Conservation (phyloP, 2,797 vertebrate genomes). For the Cuculus canorus region DNA sequence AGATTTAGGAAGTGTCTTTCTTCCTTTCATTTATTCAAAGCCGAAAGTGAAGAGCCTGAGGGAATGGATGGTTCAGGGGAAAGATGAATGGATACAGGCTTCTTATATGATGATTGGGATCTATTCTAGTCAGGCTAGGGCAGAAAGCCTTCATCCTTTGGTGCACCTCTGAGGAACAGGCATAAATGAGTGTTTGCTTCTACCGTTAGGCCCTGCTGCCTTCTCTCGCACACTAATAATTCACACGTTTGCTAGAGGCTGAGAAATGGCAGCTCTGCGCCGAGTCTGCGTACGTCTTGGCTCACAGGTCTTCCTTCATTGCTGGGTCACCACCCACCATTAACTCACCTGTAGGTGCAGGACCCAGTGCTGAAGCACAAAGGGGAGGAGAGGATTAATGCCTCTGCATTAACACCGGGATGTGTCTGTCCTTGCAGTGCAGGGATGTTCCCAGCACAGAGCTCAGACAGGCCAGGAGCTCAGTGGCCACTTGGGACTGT, state of each 20-base stretch:
- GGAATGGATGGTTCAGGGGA: background rate
- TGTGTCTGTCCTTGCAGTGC: background rate
- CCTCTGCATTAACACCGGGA: background rate
- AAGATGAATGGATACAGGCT: background rate
- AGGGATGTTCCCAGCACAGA: background rate
- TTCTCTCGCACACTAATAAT: background rate
- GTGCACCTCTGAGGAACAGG: background rate
- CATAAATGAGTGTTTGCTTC: background rate
- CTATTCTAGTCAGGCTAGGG: background rate
- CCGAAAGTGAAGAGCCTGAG: background rate
- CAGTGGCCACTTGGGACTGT: background rate
- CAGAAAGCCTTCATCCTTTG: background rate
- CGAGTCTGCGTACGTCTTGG: accelerated
- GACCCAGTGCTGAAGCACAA: background rate
- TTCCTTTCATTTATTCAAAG: background rate
- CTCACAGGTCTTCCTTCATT: background rate
- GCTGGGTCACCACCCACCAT: background rate
- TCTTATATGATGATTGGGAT: background rate
- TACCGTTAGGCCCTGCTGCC: background rate
- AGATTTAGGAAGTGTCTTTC: background rate
- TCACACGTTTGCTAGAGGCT: background rate
- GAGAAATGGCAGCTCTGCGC: background rate
- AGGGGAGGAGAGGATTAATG: background rate
- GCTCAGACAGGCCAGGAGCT: background rate
- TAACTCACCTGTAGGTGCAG: accelerated